Conservation (phyloP, 2,888 invertebrate genomes). For the Heteromyza rotundicornis region DNA sequence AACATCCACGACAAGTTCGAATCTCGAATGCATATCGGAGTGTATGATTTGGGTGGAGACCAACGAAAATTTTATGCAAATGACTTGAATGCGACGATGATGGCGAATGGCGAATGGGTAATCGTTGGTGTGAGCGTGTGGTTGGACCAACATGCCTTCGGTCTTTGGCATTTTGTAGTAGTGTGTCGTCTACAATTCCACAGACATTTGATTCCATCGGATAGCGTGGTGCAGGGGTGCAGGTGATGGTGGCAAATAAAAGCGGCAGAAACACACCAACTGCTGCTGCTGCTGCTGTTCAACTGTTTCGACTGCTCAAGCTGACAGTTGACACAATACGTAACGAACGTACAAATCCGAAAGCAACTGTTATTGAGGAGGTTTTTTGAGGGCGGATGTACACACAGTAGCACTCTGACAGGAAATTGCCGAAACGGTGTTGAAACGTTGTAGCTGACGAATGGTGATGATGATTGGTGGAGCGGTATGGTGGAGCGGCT, state of each 20-base stretch:
- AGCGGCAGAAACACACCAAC: not conserved
- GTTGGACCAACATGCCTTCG: too few relatives aligned
- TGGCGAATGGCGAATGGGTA: not conserved
- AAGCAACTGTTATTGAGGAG: not conserved
- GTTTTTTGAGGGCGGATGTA: not conserved
- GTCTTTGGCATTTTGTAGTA: too few relatives aligned
- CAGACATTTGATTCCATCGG: too few relatives aligned
- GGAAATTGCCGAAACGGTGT: not conserved
- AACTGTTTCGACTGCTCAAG: conserved; percentile 2
- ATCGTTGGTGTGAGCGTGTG: not conserved
- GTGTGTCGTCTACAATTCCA: too few relatives aligned
- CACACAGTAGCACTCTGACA: not conserved
- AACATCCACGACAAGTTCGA: not conserved
- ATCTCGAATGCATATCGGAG: conserved; percentile 1
- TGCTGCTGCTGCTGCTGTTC: not conserved
- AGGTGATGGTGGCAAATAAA: too few relatives aligned
- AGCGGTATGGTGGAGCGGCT: too few relatives aligned
- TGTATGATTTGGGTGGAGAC: not conserved
- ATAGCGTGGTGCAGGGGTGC: too few relatives aligned
- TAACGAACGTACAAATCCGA: not conserved
- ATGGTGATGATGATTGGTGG: too few relatives aligned
- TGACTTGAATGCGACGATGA: conserved; percentile 1
- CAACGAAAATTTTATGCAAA: conserved; percentile 4
- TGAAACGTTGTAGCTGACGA: not conserved
- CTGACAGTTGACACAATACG: not conserved